Base-by-base conservation (phyloP, 2,113 vertebrate species). In the Nematolebias whitei region DNA sequence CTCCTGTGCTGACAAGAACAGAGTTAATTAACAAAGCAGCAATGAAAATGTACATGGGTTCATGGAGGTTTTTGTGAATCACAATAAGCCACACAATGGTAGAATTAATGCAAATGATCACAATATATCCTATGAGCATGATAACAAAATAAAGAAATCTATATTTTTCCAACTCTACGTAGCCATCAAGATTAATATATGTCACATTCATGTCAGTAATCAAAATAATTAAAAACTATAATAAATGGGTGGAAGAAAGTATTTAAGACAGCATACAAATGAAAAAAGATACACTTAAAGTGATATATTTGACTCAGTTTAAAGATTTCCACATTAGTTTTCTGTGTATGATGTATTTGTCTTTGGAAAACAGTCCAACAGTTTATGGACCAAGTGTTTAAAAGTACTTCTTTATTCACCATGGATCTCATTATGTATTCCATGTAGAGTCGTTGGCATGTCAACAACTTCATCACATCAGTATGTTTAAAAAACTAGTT, bases 121-220 rank as follows among this genome's bases (percentile, higher is more conserved):
- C 19, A 53, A 64, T 0, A 32, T 53, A 64, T 10, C 8, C 49
- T 11, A 7, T 53, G 0, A 64, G 41, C 38, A 53, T 43, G 5
- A 64, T 20, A 1, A 20, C 1, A 15, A 64, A 64, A 53, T 64
- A 64, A 26, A 64, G 16, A 53, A 43, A 64, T 4, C 49, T 52
- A 2, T 20, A 44, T n/a, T n/a, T n/a, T n/a, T n/a, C n/a, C n/a
- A n/a, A n/a, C n/a, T n/a, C n/a, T n/a, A n/a, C n/a, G n/a, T 43
- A 4, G 1, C 61, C 61, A 41, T 7, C 6, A 14, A 63, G 15
- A 40, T 0, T 43, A 14, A 63, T 29, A 1, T 63, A 63, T 10
- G 61, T 52, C 2, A 26, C 16, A 41, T 63, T 63, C 16, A 63
- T 23, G 4, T 24, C 10, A 40, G 2, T 12, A 2, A 9, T 12